Percentiles rank a stretch among this genome's conserved stretches.
phyloP scores from a whole-genome alignment of 2,113 vertebrate genomes.

The Promerops cafer region DNA sequence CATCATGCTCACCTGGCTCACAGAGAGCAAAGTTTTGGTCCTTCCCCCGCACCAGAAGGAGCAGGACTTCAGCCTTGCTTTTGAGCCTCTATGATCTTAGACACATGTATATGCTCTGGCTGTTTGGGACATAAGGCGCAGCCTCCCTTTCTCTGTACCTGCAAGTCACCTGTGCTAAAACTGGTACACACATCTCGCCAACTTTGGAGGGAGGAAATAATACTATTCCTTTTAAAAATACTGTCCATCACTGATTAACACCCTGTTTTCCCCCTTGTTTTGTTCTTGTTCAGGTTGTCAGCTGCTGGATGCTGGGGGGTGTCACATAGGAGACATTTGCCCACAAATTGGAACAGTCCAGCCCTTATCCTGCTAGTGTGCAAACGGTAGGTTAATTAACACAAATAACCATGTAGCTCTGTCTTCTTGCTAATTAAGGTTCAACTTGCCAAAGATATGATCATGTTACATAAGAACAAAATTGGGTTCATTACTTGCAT shows the following conservation, averaged over 20 bases:
- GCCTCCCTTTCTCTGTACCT: background rate
- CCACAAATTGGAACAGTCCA: background rate
- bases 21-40: background rate
- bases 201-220: background rate
- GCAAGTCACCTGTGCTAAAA: background rate
- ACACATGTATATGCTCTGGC: fast-evolving
- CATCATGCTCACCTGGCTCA: background rate
- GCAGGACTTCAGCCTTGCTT: background rate
- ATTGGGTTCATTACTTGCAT: background rate
- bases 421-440: background rate
- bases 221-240: background rate
- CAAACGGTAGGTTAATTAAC: background rate
- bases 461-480: background rate
- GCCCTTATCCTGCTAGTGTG: background rate
- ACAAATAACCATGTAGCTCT: background rate
- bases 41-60: background rate
- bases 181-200: background rate
- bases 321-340: background rate
- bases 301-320: background rate
- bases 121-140: background rate
- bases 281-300: background rate
- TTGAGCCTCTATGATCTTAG: background rate
- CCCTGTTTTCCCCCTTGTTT: background rate
- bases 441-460: background rate
- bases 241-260: background rate